Evolutionary conservation across 2,888 invertebrate genomes (phyloP).

Genomic region (Caenorhabditis sp.): DNA sequence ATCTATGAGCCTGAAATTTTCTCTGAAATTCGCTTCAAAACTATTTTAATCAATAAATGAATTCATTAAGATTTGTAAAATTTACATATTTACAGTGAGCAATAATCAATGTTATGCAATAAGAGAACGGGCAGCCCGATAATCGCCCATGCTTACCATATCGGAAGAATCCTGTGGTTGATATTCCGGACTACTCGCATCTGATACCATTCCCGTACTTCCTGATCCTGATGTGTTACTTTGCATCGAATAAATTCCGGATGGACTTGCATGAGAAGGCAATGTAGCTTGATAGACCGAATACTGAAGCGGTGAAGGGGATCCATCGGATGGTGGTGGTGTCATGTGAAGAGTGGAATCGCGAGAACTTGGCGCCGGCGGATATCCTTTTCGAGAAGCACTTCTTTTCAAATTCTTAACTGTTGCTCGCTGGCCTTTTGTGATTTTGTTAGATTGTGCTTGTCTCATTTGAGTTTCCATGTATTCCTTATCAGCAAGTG

Average conservation of each 20-base stretch:
- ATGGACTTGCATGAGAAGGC: background rate
- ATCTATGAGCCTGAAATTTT: too few relatives aligned
- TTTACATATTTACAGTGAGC: background rate
- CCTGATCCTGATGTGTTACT: background rate
- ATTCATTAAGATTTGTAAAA: background rate
- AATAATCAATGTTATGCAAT: background rate
- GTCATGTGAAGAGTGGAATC: slow-evolving; percentile 38
- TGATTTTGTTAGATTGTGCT: background rate
- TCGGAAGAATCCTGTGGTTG: slow-evolving; percentile 1
- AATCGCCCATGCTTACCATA: background rate
- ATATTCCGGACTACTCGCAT: slow-evolving; percentile 8
- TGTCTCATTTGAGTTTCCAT: slow-evolving; percentile 2
- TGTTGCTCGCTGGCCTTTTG: slow-evolving; percentile 4
- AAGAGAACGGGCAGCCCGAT: background rate
- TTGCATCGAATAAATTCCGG: too few relatives aligned
- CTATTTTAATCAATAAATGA: too few relatives aligned
- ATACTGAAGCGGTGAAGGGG: slow-evolving; percentile 23
- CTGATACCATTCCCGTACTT: slow-evolving; percentile 4
- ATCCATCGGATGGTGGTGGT: slow-evolving; percentile 41
- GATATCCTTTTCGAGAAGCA: slow-evolving; percentile 10
- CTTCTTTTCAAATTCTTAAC: slow-evolving; percentile 19
- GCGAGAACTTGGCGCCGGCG: background rate
- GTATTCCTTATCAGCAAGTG: background rate
- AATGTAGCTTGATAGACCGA: background rate
- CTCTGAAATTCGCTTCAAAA: too few relatives aligned